Evolutionary conservation across 2,888 invertebrate genomes (phyloP), one percentile per base, ranked within the genome.

Genomic region (Choreutis nemorana): DNA sequence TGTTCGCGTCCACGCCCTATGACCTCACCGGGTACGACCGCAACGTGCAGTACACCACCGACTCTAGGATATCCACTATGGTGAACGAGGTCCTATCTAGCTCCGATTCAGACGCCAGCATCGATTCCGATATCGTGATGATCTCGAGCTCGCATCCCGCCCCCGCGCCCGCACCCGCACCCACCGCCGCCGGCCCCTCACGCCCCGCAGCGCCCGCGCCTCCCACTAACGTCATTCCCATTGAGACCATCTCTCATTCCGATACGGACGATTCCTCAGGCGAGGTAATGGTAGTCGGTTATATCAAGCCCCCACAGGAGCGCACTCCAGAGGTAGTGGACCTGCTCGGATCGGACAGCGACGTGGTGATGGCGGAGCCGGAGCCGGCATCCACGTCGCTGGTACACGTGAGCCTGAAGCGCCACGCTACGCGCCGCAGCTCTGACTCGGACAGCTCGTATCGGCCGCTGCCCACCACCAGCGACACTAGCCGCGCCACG

Each of bases 1-100:
- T 86, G 57, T 97, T 90, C 68, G 93, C 96, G 16, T 83, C 89
- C 14, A 93, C 94, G 7, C 91, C 92, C 0, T 91, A 87, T 57
- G 93, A 93, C 54, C 85, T 96, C 84, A 80, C 86, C 30, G 91
- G 89, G 10, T 91, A 90, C 50, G 91, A 91, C 55, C 80, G 87
- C 12, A 80, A 84, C 42, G 85, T 87, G 12, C 83, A 83, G 37
- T 90, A 90, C 55, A 81, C 83, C 1, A 81, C 79, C 43, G 71
- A 58, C 65, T 75, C 59, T 57, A 60, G 75, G 59, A 80, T 61
- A 67, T 83, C 66, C 53, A 82, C 55, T 50, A 70, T 64, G 75
- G 81, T 64, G 63, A 81, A 70, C 71, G 84, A 85, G 70, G 82
- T 56, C 55, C 49, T 63, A 14, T 65, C 63, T n/a, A 66, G 65